Evolutionary conservation across 2,113 vertebrate species (phyloP).

Genomic region (Fregata magnificens): DNA sequence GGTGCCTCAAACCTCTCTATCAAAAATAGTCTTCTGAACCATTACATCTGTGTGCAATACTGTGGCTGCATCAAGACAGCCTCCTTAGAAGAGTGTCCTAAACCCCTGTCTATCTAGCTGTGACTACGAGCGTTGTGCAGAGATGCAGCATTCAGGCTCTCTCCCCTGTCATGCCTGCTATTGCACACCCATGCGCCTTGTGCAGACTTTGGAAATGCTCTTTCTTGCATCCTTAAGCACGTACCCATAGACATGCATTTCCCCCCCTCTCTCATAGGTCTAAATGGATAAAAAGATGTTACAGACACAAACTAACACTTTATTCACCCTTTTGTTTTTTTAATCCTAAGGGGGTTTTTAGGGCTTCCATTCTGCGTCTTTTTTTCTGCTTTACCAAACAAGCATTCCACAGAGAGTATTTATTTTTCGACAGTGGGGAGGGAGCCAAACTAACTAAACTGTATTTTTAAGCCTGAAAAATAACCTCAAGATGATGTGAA

Average conservation of each 20-base stretch:
- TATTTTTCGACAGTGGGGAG: neutral
- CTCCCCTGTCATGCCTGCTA: rapidly evolving
- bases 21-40: neutral
- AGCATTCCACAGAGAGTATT: neutral
- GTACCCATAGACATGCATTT: neutral
- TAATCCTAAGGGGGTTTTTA: neutral
- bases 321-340: neutral
- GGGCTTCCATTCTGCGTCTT: neutral
- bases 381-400: neutral
- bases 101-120: neutral
- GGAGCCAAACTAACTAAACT: neutral
- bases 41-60: neutral
- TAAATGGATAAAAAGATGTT: neutral
- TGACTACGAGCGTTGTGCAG: neutral
- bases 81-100: neutral
- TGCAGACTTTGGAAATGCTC: neutral
- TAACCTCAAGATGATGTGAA: neutral
- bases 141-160: neutral
- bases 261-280: too few species aligned
- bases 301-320: neutral
- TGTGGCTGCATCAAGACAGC: neutral
- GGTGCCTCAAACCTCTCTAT: neutral
- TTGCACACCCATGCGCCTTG: neutral
- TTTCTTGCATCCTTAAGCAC: neutral
- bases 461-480: neutral